Evolutionary conservation across 2,888 invertebrate species (phyloP).

Genomic region (Aphidoletes aphidimyza): DNA sequence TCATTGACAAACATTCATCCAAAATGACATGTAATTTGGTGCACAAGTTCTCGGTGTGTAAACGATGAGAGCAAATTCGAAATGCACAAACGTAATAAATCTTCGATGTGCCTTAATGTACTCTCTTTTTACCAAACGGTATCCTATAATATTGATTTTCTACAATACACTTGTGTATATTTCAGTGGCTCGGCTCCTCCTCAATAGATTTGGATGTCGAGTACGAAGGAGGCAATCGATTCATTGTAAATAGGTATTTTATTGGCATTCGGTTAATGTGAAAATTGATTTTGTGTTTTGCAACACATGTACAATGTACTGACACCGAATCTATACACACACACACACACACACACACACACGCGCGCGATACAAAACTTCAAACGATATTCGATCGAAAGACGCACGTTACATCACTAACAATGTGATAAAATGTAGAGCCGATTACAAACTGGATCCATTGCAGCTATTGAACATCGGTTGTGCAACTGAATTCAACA

Average conservation of each 20-base stretch:
- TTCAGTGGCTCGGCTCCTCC: neutral
- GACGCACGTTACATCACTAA: constrained; percentile 5
- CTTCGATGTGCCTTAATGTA: constrained; percentile 10
- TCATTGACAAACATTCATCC: no score
- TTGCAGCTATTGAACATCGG: constrained; percentile 37
- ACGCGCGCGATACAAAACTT: neutral
- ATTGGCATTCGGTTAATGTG: constrained; percentile 48
- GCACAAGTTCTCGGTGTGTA: no score
- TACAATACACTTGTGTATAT: constrained; percentile 29
- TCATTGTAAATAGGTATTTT: constrained; percentile 22
- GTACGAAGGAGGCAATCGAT: neutral
- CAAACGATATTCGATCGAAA: neutral
- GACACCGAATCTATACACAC: no score
- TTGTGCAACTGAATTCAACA: constrained; percentile 8
- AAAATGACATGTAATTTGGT: no score
- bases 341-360: no score
- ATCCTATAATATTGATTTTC: constrained; percentile 24
- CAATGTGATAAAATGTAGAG: constrained; percentile 47
- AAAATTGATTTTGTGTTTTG: constrained; percentile 19
- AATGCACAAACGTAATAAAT: constrained; percentile 21
- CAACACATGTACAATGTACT: neutral
- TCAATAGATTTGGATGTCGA: neutral
- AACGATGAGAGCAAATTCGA: neutral
- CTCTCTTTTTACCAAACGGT: neutral
- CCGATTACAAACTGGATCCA: neutral